Evolutionary conservation across 2,113 vertebrate species (phyloP).

Genomic region (Ophiodon elongatus): DNA sequence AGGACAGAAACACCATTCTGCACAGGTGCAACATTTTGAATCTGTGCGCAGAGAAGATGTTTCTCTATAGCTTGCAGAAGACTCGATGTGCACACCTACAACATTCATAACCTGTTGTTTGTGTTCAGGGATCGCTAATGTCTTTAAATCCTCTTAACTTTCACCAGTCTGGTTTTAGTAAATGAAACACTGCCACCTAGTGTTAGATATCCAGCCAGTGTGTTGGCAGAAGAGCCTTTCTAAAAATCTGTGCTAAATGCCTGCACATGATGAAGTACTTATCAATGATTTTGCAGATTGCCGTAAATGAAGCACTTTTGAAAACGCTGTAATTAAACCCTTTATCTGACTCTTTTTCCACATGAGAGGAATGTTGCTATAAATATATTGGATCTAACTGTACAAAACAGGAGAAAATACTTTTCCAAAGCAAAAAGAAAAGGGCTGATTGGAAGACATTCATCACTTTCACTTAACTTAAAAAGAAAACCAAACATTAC

Average conservation of each 20-base stretch:
- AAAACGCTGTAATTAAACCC: neutral
- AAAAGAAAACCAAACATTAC: neutral
- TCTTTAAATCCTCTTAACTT: neutral
- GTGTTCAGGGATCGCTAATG: too few species aligned
- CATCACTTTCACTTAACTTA: neutral
- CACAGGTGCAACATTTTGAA: neutral
- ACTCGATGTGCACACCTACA: neutral
- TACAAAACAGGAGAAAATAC: neutral
- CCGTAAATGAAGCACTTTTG: neutral
- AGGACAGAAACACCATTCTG: neutral
- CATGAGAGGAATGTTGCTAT: neutral
- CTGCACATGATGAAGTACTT: neutral
- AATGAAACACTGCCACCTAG: constrained; percentile 50
- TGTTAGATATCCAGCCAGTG: neutral
- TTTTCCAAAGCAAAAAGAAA: neutral
- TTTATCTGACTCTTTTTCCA: neutral
- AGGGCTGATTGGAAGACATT: neutral
- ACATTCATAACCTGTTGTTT: neutral
- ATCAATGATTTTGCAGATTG: neutral
- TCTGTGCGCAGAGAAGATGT: neutral
- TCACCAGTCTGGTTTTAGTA: neutral
- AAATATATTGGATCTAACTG: neutral
- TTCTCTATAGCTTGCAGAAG: neutral
- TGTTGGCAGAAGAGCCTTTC: neutral
- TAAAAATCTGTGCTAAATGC: neutral